A percentile compares a stretch with the other conserved stretches of the same genome.
Evolutionary conservation across 2,113 vertebrate genomes (phyloP).

Genomic region (Mormyrus lacerda): DNA sequence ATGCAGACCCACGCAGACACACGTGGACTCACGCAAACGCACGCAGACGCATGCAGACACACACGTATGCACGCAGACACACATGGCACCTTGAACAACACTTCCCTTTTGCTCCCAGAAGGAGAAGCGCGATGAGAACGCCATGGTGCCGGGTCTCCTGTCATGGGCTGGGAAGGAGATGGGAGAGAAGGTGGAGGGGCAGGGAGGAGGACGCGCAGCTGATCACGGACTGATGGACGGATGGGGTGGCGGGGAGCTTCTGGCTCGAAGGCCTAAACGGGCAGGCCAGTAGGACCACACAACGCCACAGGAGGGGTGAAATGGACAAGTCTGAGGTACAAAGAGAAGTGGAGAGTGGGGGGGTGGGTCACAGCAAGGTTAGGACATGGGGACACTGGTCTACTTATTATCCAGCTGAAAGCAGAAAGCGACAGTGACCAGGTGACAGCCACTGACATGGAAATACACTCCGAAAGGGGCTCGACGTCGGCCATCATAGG

Average conservation of each 20-base stretch:
- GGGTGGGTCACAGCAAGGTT: not conserved
- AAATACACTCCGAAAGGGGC: not conserved
- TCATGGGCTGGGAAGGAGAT: constrained; percentile 59
- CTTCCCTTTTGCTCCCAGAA: constrained; percentile 99
- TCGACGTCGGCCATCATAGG: not conserved
- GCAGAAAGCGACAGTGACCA: not conserved
- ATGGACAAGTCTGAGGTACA: constrained; percentile 30
- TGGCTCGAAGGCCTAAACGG: constrained; percentile 30
- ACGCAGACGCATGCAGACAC: not conserved
- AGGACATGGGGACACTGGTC: not conserved
- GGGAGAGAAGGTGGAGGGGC: constrained; percentile 30
- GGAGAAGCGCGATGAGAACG: constrained; percentile 93
- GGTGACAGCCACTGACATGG: not conserved
- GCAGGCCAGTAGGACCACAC: constrained; percentile 27
- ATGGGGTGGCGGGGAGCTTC: constrained; percentile 7
- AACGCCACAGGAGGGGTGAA: constrained; percentile 27
- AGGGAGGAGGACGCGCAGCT: constrained; percentile 22
- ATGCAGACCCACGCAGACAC: not conserved
- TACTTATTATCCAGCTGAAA: not conserved
- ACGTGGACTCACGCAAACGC: not conserved
- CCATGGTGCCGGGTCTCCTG: constrained; percentile 68
- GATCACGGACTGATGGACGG: constrained; percentile 21
- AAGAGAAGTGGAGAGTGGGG: constrained; percentile 29
- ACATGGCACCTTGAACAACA: constrained; percentile 51
- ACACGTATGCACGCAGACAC: not conserved